Evolutionary conservation across 2,797 vertebrate genomes (phyloP), one percentile per base, ranked within the genome.

Genomic region (Setipinna tenuifilis): DNA sequence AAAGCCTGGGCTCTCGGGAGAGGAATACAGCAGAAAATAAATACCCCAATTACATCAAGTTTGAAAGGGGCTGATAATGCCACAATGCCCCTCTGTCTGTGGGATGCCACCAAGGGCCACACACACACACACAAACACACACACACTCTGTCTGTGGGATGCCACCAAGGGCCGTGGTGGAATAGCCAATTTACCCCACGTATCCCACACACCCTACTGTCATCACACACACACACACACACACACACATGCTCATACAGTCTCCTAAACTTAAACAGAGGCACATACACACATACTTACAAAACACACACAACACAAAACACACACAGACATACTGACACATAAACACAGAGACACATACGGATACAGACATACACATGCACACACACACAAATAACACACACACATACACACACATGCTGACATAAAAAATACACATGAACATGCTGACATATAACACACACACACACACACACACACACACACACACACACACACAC

Each of bases 21-120:
- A 57, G 46, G 82, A 71, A 71, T 54, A 75, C 25, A 4, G 82
- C 59, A 57, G 25, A 3, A 57, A 48, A 83, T 71, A 78, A 86
- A 86, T 44, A 75, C 16, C 46, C 84, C 78, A 48, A 85, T 84
- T 81, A 81, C 83, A 84, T 85, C 19, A 16, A 6, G 84, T 14
- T 62, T 59, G 10, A 41, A 46, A 62, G 11, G 19, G 80, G 75
- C 81, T 62, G 41, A 85, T 59, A 84, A 78, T 80, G 83, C 41
- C 50, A 44, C 65, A 16, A 17, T 71, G 65, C 11, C 28, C 28
- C 25, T 71, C 65, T 17, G 65, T 71, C 65, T 71, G 2, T 75
- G 68, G 28, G 28, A 35, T 6, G 14, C 28, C 12, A 17, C 25
- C 65, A 12, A 71, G 65, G 11, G 23, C 23, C 78, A 68, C 50